phyloP scores from a whole-genome alignment of 1,140 invertebrate species.

The Rhizoglyphus robini region DNA sequence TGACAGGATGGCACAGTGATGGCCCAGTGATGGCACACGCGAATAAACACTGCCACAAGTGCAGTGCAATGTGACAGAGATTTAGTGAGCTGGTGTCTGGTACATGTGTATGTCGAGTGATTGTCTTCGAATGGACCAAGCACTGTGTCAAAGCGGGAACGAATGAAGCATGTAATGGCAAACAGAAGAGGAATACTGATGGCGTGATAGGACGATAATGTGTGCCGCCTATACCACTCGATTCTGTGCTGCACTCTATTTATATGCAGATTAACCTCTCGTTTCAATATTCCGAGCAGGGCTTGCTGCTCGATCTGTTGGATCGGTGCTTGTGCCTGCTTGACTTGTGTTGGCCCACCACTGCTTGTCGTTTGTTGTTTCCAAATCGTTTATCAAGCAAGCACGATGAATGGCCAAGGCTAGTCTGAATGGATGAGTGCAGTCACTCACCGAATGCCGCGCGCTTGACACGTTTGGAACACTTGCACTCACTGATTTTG shows the following conservation, averaged over 20 bases:
- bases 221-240: background rate
- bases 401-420: too few relatives aligned
- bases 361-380: too few relatives aligned
- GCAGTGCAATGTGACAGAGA: background rate
- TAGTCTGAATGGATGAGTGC: too few relatives aligned
- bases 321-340: background rate
- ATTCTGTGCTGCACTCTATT: slow-evolving; percentile 5
- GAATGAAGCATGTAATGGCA: slow-evolving; percentile 16
- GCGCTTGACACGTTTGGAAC: too few relatives aligned
- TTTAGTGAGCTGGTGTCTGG: background rate
- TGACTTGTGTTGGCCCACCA: too few relatives aligned
- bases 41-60: background rate
- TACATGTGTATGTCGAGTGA: background rate
- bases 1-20: background rate
- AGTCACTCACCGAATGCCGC: too few relatives aligned
- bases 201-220: background rate
- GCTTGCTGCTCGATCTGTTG: background rate
- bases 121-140: background rate
- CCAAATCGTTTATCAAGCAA: too few relatives aligned
- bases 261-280: slow-evolving; percentile 17
- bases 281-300: slow-evolving; percentile 9
- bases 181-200: background rate
- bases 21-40: background rate
- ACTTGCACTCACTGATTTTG: too few relatives aligned
- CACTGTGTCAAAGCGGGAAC: slow-evolving; percentile 8